phyloP scores from a whole-genome alignment of 2,888 invertebrate genomes.

The Nemoura dubitans region DNA sequence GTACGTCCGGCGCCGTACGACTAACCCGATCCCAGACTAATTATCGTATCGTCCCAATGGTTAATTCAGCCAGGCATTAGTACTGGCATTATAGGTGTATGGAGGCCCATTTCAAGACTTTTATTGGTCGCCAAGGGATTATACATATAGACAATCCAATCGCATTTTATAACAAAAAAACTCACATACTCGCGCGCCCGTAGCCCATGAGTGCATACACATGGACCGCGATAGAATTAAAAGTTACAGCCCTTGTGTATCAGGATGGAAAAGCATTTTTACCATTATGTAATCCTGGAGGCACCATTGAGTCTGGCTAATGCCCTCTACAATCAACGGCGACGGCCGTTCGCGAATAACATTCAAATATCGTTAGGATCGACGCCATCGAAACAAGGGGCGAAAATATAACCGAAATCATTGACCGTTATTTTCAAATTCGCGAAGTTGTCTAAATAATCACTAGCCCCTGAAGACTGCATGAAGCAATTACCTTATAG shows the following conservation, averaged over 20 bases:
- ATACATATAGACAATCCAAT: conserved; percentile 44
- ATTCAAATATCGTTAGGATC: background rate
- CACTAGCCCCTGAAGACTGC: background rate
- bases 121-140: conserved; percentile 69
- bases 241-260: conserved; percentile 48
- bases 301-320: conserved; percentile 29
- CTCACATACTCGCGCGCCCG: conserved; percentile 12
- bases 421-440: background rate
- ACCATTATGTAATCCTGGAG: conserved; percentile 25
- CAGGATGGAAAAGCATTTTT: conserved; percentile 31
- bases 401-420: background rate
- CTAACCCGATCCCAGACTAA: conserved; percentile 47
- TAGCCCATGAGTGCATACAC: background rate
- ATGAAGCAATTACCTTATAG: conserved; percentile 4
- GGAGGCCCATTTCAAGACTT: conserved; percentile 74
- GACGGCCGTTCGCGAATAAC: conserved; percentile 17
- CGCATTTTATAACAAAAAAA: conserved; percentile 46
- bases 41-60: conserved; percentile 56
- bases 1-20: conserved; percentile 45
- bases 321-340: conserved; percentile 29
- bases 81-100: conserved; percentile 74
- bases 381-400: background rate
- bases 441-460: background rate
- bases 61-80: conserved; percentile 66
- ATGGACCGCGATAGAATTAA: conserved; percentile 45